Evolutionary conservation across 2,113 vertebrate species (phyloP).

Genomic region (Rutilus rutilus): DNA sequence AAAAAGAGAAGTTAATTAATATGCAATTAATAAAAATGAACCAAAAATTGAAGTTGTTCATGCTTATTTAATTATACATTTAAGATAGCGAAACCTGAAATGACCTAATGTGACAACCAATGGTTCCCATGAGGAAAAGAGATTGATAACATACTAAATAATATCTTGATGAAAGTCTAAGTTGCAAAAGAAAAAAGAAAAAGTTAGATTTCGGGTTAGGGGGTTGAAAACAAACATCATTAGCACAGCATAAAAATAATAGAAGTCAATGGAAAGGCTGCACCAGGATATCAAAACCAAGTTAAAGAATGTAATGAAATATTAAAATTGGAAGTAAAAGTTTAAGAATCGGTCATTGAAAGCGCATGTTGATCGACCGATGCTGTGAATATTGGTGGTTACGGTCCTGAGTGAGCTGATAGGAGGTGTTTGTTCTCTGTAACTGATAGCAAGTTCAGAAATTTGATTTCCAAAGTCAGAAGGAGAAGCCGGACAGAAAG

Average conservation of each 20-base stretch:
- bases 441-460: constrained; percentile 70
- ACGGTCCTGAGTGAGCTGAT: constrained; percentile 5
- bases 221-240: neutral
- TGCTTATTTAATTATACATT: neutral
- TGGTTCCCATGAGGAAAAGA: neutral
- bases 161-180: neutral
- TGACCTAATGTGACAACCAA: neutral
- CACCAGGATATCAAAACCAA: neutral
- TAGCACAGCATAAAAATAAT: neutral
- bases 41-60: neutral
- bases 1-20: neutral
- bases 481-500: constrained; percentile 57
- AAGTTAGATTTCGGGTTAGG: neutral
- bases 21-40: neutral
- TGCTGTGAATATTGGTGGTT: constrained; percentile 25
- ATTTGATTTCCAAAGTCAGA: constrained; percentile 73
- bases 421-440: constrained; percentile 60
- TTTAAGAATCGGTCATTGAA: neutral
- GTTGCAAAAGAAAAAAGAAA: neutral
- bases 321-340: neutral
- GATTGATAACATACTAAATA: neutral
- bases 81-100: neutral
- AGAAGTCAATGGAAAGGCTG: neutral
- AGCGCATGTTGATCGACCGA: neutral
- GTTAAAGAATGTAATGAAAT: neutral